Percentiles rank a stretch among this genome's conserved stretches.
Conservation (phyloP, 2,888 invertebrate genomes). For the Drosophila mayaguana region DNA sequence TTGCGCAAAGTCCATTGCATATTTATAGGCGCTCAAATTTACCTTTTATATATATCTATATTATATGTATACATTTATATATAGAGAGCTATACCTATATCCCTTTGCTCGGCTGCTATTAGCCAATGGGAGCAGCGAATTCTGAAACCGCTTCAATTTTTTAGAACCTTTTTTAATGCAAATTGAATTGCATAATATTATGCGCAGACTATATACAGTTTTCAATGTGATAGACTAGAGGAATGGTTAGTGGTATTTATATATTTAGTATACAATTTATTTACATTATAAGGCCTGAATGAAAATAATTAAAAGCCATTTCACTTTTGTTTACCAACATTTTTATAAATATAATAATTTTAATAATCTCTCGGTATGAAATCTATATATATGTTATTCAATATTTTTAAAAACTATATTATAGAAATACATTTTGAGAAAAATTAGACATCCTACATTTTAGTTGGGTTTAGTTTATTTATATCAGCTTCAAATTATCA, state of each 20-base stretch:
- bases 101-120: constrained; percentile 3
- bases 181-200: not conserved
- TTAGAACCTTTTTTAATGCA: constrained; percentile 1
- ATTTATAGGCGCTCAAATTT: constrained; percentile 58
- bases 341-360: too few relatives aligned
- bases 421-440: too few relatives aligned
- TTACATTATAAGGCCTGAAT: not conserved
- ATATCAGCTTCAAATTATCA: too few relatives aligned
- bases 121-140: constrained; percentile 13
- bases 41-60: constrained; percentile 8
- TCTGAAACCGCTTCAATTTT: not conserved
- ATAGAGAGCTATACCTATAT: not conserved
- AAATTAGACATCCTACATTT: too few relatives aligned
- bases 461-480: too few relatives aligned
- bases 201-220: not conserved
- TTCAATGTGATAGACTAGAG: not conserved
- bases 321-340: too few relatives aligned
- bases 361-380: too few relatives aligned
- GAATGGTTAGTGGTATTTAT: too few relatives aligned
- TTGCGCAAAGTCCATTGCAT: constrained; percentile 57
- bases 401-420: too few relatives aligned
- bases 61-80: not conserved
- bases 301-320: too few relatives aligned
- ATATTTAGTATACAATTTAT: not conserved
- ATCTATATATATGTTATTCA: too few relatives aligned